Conservation (phyloP, 2,888 invertebrate species). For the Agrilus cyanescens region DNA sequence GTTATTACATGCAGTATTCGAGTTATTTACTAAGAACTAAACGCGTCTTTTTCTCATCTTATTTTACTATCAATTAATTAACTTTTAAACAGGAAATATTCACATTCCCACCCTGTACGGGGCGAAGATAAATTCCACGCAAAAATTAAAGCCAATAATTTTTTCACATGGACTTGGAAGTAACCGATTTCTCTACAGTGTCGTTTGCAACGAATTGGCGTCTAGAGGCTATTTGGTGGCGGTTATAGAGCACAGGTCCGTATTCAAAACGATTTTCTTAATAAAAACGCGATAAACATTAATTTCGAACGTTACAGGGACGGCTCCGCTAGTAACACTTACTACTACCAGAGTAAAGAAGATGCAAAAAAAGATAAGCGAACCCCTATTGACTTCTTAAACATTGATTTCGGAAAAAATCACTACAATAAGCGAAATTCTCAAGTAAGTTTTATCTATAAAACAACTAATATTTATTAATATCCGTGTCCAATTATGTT, state of each 20-base stretch:
- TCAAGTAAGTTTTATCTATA: slow-evolving; percentile 23
- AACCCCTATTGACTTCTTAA: slow-evolving; percentile 27
- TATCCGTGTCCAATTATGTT: no score
- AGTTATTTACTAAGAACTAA: background rate
- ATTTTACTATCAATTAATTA: slow-evolving; percentile 5
- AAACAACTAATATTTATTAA: no score
- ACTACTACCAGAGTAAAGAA: slow-evolving; percentile 33
- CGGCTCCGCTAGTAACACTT: slow-evolving; percentile 36
- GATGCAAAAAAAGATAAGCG: slow-evolving; percentile 27
- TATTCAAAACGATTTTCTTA: background rate
- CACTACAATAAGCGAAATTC: slow-evolving; percentile 32
- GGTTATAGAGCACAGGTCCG: slow-evolving; percentile 51
- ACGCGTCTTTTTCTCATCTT: background rate
- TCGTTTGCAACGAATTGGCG: slow-evolving; percentile 48
- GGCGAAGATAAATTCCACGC: slow-evolving; percentile 31
- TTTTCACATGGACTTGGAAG: slow-evolving; percentile 56
- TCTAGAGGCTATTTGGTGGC: slow-evolving; percentile 53
- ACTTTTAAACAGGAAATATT: slow-evolving; percentile 29
- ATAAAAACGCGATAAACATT: background rate
- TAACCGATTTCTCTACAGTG: slow-evolving; percentile 47
- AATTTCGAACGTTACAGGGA: slow-evolving; percentile 24
- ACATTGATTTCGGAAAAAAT: slow-evolving; percentile 28
- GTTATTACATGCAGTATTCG: no score
- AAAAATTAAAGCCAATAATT: slow-evolving; percentile 43
- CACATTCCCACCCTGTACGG: slow-evolving; percentile 42